Evolutionary conservation across 2,113 vertebrate species (phyloP), one percentile per base, ranked within the genome.

Genomic region (Vidua chalybeata): DNA sequence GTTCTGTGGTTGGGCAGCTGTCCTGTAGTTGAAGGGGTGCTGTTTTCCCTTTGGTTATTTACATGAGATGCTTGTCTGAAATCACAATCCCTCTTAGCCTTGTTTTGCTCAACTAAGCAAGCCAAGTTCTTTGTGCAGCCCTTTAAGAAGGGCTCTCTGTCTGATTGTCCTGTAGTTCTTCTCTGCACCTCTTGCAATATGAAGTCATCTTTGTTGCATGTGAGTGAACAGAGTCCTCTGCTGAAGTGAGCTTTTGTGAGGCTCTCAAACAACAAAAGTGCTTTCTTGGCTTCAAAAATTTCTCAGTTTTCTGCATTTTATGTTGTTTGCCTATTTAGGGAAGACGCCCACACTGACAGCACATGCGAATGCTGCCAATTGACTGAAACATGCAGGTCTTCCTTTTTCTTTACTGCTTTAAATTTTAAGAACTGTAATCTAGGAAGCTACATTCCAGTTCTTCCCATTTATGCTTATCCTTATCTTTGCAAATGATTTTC

Each of bases 211-310:
- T 77, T 83, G 71, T 69, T 89, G 64, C 16, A 7, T 81, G 55
- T 37, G n/a, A 48, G 46, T 61, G 77, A 80, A 61, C 48, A 30
- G 68, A 92, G 22, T 58, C 1, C 3, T 71, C 16, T 2, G 3
- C 69, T 61, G 83, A 55, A 88, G 45, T 89, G 84, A 81, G 55
- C 58, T 94, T 89, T 78, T 91, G 64, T 93, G 81, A 87, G 56
- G 61, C 63, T 66, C 33, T 89, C 62, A 48, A 43, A 43, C 59
- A 84, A 45, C 30, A 72, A 3, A 79, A 94, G 30, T 55, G 48
- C 35, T 72, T 78, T 84, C 45, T 87, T 87, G 62, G 52, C 87
- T 87, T 17, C 63, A 39, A 75, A 28, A 45, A n/a, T 74, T 74
- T 80, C 43, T 90, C 54, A 46, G 54, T 61, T 92, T 93, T 81